Base-by-base conservation (phyloP, 2,888 invertebrate genomes). In the Clitarchus hookeri region DNA sequence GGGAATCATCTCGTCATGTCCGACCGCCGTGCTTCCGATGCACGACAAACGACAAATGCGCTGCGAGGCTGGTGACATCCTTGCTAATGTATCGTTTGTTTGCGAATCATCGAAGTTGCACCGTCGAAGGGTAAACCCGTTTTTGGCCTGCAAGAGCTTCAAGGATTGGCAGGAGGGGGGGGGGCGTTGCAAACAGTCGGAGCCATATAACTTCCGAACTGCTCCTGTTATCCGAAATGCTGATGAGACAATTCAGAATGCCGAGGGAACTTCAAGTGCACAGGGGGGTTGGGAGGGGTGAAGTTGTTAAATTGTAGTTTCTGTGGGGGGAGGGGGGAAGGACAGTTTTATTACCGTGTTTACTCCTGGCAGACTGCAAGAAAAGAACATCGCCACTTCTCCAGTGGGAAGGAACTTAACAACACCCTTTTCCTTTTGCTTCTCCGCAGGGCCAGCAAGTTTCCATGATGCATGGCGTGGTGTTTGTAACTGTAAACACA, bases 211-310 rank as follows among this genome's bases (percentile, higher is more conserved):
- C 65, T 65, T 65, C 65, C 65, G 65, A 65, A 65, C 65, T 23
- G 65, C 65, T 16, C 65, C 65, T 0, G 65, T 6, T 23, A 65
- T n/a, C 65, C 65, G 65, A 65, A 65, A 65, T 65, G 65, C 65
- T 65, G 65, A 65, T 65, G 65, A 65, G 65, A 65, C 65, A 65
- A 65, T 65, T 65, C 23, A 65, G n/a, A 65, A 65, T 65, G 65
- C 65, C 65, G 36, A n/a, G 19, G 16, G 65, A 65, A 12, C 12
- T 65, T 65, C 48, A 16, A 48, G 48, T 48, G 16, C 48, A 0
- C 12, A 48, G 48, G 3, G 48, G 48, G 16, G 48, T 3, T 0
- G 65, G n/a, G 65, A 23, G 53, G 53, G 53, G 53, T 12, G 53
- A 53, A 19, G 53, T 12, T 12, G 53, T 53, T 53, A 8, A 19